phyloP scores from a whole-genome alignment of 2,113 vertebrate species.

The Tetrao urogallus region DNA sequence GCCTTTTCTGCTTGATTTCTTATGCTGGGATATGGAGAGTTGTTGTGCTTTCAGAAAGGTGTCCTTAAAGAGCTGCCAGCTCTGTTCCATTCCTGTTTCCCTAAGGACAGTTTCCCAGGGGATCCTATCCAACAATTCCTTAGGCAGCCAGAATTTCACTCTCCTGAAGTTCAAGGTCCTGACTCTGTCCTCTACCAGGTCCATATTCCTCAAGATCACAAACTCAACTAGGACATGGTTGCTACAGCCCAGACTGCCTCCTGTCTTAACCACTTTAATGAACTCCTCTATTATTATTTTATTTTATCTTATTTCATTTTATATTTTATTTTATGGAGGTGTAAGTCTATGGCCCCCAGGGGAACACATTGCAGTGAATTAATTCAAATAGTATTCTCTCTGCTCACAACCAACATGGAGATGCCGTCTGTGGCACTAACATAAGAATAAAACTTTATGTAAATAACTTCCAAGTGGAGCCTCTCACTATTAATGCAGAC shows the following conservation, averaged over 20 bases:
- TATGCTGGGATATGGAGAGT: background rate
- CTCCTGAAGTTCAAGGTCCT: background rate
- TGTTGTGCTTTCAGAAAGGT: background rate
- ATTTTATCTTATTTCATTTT: background rate
- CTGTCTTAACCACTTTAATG: background rate
- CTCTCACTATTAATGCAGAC: background rate
- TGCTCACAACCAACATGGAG: background rate
- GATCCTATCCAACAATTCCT: background rate
- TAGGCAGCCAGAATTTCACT: background rate
- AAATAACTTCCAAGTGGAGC: background rate
- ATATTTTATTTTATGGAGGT: background rate
- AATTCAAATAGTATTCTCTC: background rate
- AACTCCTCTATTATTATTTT: background rate
- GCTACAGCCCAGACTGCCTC: background rate
- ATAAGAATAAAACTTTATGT: background rate
- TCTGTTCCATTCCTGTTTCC: background rate
- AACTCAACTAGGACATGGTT: background rate
- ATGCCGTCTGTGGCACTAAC: background rate
- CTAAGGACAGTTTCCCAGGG: background rate
- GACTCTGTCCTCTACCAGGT: background rate
- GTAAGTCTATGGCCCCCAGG: background rate
- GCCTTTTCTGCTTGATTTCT: background rate
- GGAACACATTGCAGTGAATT: background rate
- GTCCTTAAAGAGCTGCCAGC: background rate
- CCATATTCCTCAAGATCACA: background rate